Base-by-base conservation (phyloP, 2,113 vertebrate genomes). In the Eupsittula cactorum region DNA sequence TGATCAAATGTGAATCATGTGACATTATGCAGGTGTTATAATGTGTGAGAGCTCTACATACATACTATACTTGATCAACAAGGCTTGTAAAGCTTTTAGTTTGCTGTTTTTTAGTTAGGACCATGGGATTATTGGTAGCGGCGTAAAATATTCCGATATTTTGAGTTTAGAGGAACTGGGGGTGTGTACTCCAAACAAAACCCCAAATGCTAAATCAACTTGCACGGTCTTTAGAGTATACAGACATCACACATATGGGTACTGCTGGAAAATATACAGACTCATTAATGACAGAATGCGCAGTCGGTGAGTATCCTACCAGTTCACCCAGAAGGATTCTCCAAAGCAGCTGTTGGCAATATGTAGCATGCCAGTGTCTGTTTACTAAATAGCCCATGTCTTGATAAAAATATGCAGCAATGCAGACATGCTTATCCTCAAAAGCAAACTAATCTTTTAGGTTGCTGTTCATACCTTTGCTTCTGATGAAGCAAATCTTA, bases 101-200 rank as follows among this genome's bases (percentile, higher is more conserved):
- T 53, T 53, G 16, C 42, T 95, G 41, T 1, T 3, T 62, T 71
- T 64, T 68, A 52, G 15, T 69, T 37, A n/a, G 17, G 62, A 47
- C 33, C 52, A 68, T 84, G 35, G 12, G 11, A 11, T 89, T 87
- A 7, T 46, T 76, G 68, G 63, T 62, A 90, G 63, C 46, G 7
- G 10, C 24, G 41, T 29, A 37, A 67, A 94, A 55, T 67, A 86
- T 10, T 80, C 17, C 0, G 0, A 0, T 86, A 41, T 55, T 77
- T 89, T 87, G 59, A 49, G 14, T 88, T 83, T 11, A 75, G 73
- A 62, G 47, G 33, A 76, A 44, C 6, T 49, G 20, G 29, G 29
- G 29, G 2, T 50, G 78, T 86, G 13, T 39, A 35, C 8, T 74
- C 63, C 1, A 63, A 23, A 62, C 37, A 37, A n/a, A 29, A 33